Evolutionary conservation across 2,797 vertebrate species (phyloP), one percentile per base, ranked within the genome.

Genomic region (Sternotherus odoratus): DNA sequence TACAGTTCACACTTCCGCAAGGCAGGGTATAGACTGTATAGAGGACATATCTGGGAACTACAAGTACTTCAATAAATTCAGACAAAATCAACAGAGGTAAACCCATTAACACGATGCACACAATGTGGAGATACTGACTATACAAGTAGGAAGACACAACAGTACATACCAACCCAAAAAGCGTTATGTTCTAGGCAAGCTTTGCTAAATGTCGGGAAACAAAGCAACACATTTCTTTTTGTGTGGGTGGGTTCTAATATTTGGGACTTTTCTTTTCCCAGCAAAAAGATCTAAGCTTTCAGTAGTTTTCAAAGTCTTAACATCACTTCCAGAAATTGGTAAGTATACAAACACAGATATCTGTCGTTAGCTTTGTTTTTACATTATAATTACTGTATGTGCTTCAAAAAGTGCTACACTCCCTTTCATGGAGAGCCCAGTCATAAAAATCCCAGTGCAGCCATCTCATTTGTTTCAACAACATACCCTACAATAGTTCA

Each of bases 391-490:
- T 39, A 60, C 17, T 75, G 75, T 28, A 39, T 28, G 49, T 1
- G 2, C 24, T 92, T 85, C 92, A 90, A 53, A 90, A 63, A 50
- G 66, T 1, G 0, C 39, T 7, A 5, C 33, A 83, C 90, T 88
- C 92, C 80, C 79, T 83, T 79, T 85, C 8, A 10, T 1, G 80
- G 79, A 72, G 88, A 6, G 72, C 77, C 15, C n/a, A 93, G 86
- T 82, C 50, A 24, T 43, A 87, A 87, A 91, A 79, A 95, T 66
- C 33, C 5, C 0, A 1, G 3, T 78, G 87, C 82, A 91, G 87
- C 79, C 43, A 66, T 83, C 91, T 93, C 33, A 74, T 48, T 46
- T 75, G 91, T 79, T 78, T 87, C 93, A 96, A 88, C 86, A 23
- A 46, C 3, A 84, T 66, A 89, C 39, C 75, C 92, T 85, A 57